Evolutionary conservation across 2,797 vertebrate species (phyloP), one percentile per base, ranked within the genome.

Genomic region (Paramormyrops hopkinsi): DNA sequence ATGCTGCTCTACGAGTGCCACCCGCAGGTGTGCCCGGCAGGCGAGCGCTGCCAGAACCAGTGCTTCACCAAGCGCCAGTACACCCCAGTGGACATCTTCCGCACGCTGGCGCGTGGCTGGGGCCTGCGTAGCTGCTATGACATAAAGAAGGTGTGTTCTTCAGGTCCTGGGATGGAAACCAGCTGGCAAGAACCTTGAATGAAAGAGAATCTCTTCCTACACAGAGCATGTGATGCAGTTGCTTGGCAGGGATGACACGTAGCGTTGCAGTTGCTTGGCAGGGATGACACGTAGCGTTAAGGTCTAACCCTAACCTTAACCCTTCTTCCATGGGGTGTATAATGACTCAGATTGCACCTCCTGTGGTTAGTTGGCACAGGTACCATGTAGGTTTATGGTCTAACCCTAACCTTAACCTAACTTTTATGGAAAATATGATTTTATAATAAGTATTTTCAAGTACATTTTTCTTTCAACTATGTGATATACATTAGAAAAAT

Each of bases 1-100:
- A 99, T 99, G 98, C 92, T 99, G 93, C 96, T 99, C 0, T 99
- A 99, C 0, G 98, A 99, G 90, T 99, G 98, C 92, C 98, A 99
- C 90, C 97, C 98, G 2, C 92, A 98, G 92, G 98, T 99, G 79
- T 99, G 98, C 87, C 97, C 97, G 0, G 97, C 98, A 0, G 98
- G 97, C 0, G 97, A 97, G 22, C 94, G 94, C 8, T 99, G 98
- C 92, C 98, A 98, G 87, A 99, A 99, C 94, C 98, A 99, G 93
- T 97, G 97, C 87, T 99, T 99, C 93, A 97, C 95, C 89, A 98
- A 99, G 92, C 96, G 98, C 12, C 97, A 99, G 94, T 99, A 98
- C 92, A 98, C 98, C 7, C 97, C 98, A 88, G 98, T 99, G 3
- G 98, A 99, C 91, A 99, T 98, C 91, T 99, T 99, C 93, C 96